Evolutionary conservation across 2,797 vertebrate genomes (phyloP).

Genomic region (Acipenser ruthenus): DNA sequence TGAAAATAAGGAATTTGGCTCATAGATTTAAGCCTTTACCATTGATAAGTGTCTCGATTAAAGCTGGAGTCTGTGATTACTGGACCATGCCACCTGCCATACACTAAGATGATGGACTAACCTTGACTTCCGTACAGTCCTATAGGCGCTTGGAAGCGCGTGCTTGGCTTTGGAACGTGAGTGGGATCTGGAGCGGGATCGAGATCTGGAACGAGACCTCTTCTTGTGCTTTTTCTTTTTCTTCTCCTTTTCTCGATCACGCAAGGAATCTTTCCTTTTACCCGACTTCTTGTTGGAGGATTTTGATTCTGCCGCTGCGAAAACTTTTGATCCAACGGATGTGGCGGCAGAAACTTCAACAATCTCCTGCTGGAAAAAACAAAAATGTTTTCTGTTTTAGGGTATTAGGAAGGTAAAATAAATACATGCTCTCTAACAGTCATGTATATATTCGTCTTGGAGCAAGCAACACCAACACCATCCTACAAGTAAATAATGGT

Average conservation of each 20-base stretch:
- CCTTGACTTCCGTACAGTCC: conserved; percentile 77
- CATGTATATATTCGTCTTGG: too few species aligned
- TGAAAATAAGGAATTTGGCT: too few species aligned
- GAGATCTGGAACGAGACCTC: conserved; percentile 72
- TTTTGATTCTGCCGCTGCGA: conserved; percentile 25
- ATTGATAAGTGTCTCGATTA: too few species aligned
- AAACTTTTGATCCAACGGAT: conserved; percentile 21
- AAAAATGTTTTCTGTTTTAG: too few species aligned
- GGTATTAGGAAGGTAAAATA: too few species aligned
- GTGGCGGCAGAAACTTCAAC: conserved; percentile 18
- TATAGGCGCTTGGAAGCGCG: conserved; percentile 84
- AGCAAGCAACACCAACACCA: too few species aligned
- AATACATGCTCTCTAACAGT: too few species aligned
- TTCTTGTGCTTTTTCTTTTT: conserved; percentile 91
- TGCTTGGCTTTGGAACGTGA: conserved; percentile 75
- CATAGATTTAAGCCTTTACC: too few species aligned
- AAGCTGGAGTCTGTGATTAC: too few species aligned
- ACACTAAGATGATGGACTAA: conserved; percentile 37
- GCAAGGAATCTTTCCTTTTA: not conserved
- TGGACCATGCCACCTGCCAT: too few species aligned
- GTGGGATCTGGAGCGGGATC: conserved; percentile 62
- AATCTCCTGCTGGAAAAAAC: conserved; percentile 41
- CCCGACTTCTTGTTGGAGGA: conserved; percentile 15
- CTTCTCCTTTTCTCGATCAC: conserved; percentile 69
- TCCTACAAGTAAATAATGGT: too few species aligned